phyloP scores from a whole-genome alignment of 2,113 vertebrate genomes.

The Climacteris rufus region DNA sequence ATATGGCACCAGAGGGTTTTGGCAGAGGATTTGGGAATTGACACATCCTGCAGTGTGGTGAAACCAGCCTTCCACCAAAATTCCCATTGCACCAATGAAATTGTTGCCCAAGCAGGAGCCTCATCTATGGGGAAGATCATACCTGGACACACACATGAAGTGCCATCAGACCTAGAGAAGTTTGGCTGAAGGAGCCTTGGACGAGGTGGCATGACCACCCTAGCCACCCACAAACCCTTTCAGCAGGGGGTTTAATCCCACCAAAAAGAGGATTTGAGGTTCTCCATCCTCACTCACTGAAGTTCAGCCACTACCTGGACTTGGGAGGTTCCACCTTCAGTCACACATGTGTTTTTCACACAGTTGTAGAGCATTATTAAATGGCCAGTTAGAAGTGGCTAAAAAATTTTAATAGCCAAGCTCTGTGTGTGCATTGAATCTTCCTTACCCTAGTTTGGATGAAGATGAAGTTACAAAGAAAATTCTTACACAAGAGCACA shows the following conservation, averaged over 20 bases:
- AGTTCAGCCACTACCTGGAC: neutral
- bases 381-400: neutral
- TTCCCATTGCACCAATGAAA: neutral
- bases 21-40: neutral
- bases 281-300: neutral
- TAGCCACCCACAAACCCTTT: neutral
- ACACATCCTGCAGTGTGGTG: neutral
- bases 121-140: neutral
- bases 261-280: neutral
- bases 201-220: neutral
- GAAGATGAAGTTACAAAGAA: neutral
- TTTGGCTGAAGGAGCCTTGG: neutral
- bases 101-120: neutral
- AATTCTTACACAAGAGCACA: neutral
- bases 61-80: neutral
- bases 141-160: neutral
- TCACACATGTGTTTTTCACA: rapidly evolving
- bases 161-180: neutral
- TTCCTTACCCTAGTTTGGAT: neutral
- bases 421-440: rapidly evolving
- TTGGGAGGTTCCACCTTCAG: neutral
- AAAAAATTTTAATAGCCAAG: neutral
- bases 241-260: neutral
- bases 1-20: neutral
- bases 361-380: neutral